phyloP scores from a whole-genome alignment of 2,888 invertebrate species.

The Dastarcus helophoroides region DNA sequence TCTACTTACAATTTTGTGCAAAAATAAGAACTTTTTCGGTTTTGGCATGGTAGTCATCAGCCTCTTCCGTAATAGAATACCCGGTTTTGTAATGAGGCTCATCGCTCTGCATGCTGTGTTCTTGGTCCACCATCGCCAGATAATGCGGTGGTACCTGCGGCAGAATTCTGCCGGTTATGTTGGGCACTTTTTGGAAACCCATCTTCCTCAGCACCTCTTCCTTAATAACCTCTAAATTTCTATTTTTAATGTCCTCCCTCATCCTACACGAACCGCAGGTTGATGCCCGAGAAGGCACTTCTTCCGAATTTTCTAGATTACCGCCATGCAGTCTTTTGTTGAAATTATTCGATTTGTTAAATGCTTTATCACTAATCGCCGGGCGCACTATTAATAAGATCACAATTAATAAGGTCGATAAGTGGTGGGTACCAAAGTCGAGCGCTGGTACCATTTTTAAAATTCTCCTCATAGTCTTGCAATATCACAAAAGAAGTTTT shows the following conservation, averaged over 20 bases:
- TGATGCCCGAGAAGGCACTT: no score
- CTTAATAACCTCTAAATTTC: conserved; percentile 47
- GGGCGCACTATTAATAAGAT: conserved; percentile 5
- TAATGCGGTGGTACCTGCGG: conserved; percentile 43
- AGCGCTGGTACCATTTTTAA: no score
- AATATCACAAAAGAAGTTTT: no score
- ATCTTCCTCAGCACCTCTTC: conserved; percentile 48
- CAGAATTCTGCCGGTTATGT: conserved; percentile 46
- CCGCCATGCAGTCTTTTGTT: neutral
- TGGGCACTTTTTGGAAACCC: conserved; percentile 43
- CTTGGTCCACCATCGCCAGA: conserved; percentile 29
- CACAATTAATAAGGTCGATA: no score
- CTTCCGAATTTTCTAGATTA: no score
- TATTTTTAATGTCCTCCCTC: conserved; percentile 45
- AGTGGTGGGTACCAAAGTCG: no score
- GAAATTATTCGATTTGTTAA: conserved; percentile 1
- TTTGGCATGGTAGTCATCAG: conserved; percentile 56
- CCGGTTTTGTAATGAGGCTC: conserved; percentile 35
- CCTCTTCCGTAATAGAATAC: conserved; percentile 44
- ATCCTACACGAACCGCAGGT: conserved; percentile 45
- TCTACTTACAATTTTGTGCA: conserved; percentile 43
- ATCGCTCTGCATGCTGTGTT: conserved; percentile 37
- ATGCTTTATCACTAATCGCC: conserved; percentile 5
- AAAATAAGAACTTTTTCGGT: conserved; percentile 59
- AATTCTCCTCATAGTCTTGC: no score